Percentiles rank a stretch among this genome's conserved stretches.
These are phyloP conservation scores for Triplophysa yarkandensis DNA, from an alignment of 2,797 vertebrate genomes.

Conservation along the genomic window DNA sequence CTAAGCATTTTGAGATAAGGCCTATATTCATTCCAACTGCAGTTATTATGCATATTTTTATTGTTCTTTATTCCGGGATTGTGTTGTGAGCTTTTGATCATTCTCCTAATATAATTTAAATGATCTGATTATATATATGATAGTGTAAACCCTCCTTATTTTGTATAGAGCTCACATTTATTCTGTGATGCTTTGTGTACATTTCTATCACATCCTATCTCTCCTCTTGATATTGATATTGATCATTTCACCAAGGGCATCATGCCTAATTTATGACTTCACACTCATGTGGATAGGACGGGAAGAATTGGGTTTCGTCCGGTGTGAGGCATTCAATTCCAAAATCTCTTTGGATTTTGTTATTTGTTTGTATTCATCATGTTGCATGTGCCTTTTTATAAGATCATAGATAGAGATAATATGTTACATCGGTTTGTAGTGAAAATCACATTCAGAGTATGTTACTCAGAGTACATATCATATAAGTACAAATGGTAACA, in stretches of 20 bases:
- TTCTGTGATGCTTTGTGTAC: constrained; percentile 10
- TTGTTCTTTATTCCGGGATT: not conserved
- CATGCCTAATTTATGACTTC: constrained; percentile 54
- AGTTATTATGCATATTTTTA: not conserved
- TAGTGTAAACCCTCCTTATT: constrained; percentile 3
- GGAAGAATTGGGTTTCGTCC: constrained; percentile 38
- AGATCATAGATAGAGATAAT: not conserved
- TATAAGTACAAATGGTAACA: constrained; percentile 3
- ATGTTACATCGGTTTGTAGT: no score
- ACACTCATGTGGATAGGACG: constrained; percentile 38
- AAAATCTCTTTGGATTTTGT: not conserved
- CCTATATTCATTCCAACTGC: not conserved
- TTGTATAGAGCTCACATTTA: not conserved
- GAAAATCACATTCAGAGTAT: constrained; percentile 29
- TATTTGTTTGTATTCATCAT: constrained; percentile 1
- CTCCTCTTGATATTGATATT: constrained; percentile 3
- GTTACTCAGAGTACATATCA: not conserved
- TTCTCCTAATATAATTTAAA: not conserved
- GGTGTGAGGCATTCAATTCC: not conserved
- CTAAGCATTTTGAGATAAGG: not conserved
- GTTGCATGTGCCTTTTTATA: not conserved
- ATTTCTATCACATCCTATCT: constrained; percentile 1
- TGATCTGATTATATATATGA: not conserved
- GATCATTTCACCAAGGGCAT: constrained; percentile 42
- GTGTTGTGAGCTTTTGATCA: not conserved